Conservation (phyloP, 35 echinoderm and acorn worm genomes). For the Strongylocentrotus purpuratus region DNA sequence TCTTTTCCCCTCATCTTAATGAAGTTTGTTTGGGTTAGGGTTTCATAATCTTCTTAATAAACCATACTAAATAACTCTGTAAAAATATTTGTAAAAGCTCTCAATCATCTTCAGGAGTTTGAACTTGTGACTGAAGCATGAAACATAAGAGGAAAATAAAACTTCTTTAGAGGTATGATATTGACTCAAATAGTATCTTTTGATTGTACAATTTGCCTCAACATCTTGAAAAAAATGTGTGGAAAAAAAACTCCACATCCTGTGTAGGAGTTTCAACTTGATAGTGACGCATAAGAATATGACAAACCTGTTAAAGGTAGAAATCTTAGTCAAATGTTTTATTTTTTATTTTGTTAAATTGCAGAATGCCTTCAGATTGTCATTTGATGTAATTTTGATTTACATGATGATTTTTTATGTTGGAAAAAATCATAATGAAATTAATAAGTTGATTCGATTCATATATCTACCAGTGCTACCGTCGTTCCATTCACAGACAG, state of each 20-base stretch:
- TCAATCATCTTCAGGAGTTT: not conserved
- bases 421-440: too few relatives aligned
- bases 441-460: too few relatives aligned
- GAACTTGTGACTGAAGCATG: not conserved
- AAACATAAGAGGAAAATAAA: not conserved
- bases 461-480: too few relatives aligned
- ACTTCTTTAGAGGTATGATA: not conserved
- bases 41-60: not conserved
- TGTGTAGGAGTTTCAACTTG: too few relatives aligned
- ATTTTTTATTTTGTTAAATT: not conserved
- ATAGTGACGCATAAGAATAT: too few relatives aligned
- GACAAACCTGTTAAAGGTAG: too few relatives aligned
- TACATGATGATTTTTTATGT: too few relatives aligned
- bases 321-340: too few relatives aligned
- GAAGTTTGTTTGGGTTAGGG: not conserved
- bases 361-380: not conserved
- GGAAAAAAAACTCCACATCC: too few relatives aligned
- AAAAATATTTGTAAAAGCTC: not conserved
- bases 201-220: not conserved
- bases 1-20: not conserved
- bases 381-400: not conserved
- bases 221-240: too few relatives aligned
- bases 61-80: not conserved
- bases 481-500: too few relatives aligned
- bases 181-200: not conserved